Evolutionary conservation across 2,113 vertebrate species (phyloP).

Genomic region (Hyperoodon ampullatus): DNA sequence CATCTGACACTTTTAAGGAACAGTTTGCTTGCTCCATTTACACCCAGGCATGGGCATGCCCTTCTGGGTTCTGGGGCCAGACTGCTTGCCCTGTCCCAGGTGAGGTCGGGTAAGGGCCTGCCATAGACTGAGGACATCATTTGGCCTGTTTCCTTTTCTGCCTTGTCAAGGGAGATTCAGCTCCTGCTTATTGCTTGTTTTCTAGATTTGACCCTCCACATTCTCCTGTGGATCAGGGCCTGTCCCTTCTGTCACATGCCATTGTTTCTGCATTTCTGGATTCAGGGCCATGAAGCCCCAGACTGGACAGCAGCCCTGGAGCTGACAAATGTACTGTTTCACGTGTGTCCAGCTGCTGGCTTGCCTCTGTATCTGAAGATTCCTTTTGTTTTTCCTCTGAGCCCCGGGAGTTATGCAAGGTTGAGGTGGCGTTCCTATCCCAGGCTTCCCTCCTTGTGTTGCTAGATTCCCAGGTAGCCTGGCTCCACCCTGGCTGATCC

Average conservation of each 20-base stretch:
- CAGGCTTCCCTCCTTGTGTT: neutral
- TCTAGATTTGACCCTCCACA: neutral
- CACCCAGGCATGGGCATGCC: neutral
- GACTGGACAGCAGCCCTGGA: neutral
- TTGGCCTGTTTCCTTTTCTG: neutral
- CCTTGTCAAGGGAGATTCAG: neutral
- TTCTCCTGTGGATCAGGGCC: neutral
- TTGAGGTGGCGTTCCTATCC: neutral
- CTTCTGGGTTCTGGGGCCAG: neutral
- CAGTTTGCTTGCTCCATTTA: neutral
- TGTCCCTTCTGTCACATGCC: neutral
- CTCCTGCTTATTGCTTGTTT: neutral
- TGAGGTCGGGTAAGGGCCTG: neutral
- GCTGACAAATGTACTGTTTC: neutral
- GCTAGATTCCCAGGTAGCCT: neutral
- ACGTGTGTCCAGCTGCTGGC: neutral
- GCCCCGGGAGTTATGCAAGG: neutral
- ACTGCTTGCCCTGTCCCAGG: neutral
- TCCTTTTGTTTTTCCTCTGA: neutral
- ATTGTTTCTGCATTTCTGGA: neutral
- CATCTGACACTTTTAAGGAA: neutral
- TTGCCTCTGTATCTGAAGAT: neutral
- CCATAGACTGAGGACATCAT: fast-evolving
- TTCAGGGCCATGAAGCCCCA: neutral
- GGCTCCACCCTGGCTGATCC: neutral